Percentiles rank a stretch among this genome's conserved stretches.
These are phyloP conservation scores for Pipistrellus nathusii DNA, from an alignment of 2,797 vertebrate genomes.

Conservation along the genomic window DNA sequence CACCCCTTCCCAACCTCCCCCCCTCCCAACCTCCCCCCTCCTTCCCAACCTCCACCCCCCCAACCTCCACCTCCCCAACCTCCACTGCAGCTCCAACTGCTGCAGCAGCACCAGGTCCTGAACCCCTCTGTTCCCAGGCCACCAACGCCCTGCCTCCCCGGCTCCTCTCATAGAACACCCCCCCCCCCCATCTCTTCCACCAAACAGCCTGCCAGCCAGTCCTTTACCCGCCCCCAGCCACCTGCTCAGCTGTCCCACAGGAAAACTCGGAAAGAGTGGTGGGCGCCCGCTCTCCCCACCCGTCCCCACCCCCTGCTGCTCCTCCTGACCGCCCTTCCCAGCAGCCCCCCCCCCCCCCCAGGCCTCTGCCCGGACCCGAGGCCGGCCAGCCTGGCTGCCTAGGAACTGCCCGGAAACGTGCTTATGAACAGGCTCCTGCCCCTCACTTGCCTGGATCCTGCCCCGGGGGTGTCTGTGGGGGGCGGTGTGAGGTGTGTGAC, in stretches of 20 bases:
- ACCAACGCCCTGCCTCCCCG: not conserved
- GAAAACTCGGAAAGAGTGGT: not conserved
- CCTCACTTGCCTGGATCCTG: not conserved
- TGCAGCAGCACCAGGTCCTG: too few relatives aligned
- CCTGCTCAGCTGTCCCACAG: not conserved
- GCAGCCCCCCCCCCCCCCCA: not conserved
- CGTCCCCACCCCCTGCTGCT: not conserved
- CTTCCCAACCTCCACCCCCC: too few relatives aligned
- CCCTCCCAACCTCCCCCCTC: too few relatives aligned
- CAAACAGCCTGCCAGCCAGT: not conserved
- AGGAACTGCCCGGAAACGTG: not conserved
- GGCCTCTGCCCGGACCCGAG: not conserved
- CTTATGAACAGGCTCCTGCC: not conserved
- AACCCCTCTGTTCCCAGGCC: not conserved
- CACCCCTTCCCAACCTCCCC: too few relatives aligned
- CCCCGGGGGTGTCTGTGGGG: not conserved
- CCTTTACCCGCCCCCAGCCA: not conserved
- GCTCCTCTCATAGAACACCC: not conserved
- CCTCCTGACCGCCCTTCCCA: not conserved
- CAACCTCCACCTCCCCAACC: not conserved
- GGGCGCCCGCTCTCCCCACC: not conserved
- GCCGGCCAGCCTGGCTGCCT: not conserved
- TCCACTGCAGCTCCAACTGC: not conserved
- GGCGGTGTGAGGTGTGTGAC: not conserved
- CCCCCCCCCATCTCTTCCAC: not conserved